Evolutionary conservation across 1,140 invertebrate species (phyloP), one percentile per base, ranked within the genome.

Genomic region (Ostrea edulis): DNA sequence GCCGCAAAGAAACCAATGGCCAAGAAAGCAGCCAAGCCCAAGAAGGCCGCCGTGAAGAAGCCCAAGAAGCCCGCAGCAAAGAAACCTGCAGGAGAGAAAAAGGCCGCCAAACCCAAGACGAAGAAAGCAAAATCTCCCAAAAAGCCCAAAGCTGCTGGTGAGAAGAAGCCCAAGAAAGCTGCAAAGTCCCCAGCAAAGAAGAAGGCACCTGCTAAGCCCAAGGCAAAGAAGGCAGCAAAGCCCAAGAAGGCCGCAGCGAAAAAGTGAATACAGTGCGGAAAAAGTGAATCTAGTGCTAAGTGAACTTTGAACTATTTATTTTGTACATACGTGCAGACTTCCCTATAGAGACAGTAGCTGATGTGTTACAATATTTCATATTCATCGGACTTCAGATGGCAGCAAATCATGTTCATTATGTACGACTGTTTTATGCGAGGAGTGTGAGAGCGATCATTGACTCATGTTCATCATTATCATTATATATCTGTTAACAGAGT

Each of bases 141-240:
- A 88, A 91, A 91, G 68, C 54, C 86, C 25, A 91, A 92, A 62
- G 84, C 90, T 35, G 88, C 91, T 11, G 35, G 87, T n/a, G 68
- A 77, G 68, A 77, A 77, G 68, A 93, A 94, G 86, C 91, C 92
- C 20, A 86, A 93, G 85, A 92, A 91, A 58, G 87, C 84, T 7
- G 87, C 85, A 14, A 86, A 92, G 77, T 89, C 90, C 82, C 85
- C 87, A 87, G 86, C 87, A 25, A 89, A 88, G 77, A 89, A 68
- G 29, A 88, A 91, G 44, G 85, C 68, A 25, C 22, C 81, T 9
- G 85, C 89, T 8, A 86, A 88, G 44, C 83, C 86, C 52, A 88
- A 88, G 55, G 88, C 90, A 52, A 90, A 89, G 84, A 90, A 90
- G 58, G 68, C 90, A 44, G 90, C 88, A 29, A 90, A 90, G 83